Percentiles rank a stretch among this genome's conserved stretches.
These are phyloP conservation scores for Coregonus ussuriensis DNA, from an alignment of 2,797 vertebrate genomes.

Conservation along the genomic window DNA sequence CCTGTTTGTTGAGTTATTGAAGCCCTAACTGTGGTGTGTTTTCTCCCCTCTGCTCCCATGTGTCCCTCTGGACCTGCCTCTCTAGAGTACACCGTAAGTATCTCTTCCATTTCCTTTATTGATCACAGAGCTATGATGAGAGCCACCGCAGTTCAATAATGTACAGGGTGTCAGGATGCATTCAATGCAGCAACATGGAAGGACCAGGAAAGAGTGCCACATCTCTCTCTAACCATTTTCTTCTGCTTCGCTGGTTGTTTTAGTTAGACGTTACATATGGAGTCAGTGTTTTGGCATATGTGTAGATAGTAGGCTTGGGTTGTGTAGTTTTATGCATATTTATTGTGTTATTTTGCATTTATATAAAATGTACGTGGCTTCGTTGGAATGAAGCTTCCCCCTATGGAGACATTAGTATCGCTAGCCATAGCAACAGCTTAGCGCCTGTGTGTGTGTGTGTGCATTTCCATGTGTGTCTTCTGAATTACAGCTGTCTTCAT, in stretches of 20 bases:
- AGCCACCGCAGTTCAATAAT: background rate
- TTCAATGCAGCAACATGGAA: background rate
- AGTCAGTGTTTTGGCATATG: background rate
- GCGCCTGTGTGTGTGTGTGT: background rate
- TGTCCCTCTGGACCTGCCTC: constrained; percentile 59
- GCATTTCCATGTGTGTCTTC: background rate
- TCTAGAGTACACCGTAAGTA: constrained; percentile 87
- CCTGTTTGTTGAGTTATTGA: background rate
- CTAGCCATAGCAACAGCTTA: background rate
- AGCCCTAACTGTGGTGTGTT: background rate
- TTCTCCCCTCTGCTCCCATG: constrained; percentile 47
- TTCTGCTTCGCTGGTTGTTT: background rate
- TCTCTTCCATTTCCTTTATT: constrained; percentile 49
- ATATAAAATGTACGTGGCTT: background rate
- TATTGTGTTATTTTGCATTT: background rate
- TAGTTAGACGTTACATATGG: background rate
- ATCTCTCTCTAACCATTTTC: background rate
- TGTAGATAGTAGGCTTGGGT: no score
- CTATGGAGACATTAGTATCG: background rate
- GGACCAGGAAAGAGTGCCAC: background rate
- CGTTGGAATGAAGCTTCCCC: background rate
- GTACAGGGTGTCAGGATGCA: background rate
- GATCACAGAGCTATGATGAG: background rate
- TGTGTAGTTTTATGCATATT: background rate
- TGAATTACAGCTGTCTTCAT: background rate